Percentiles rank a stretch among this genome's conserved stretches.
These are phyloP conservation scores for Drosophila triauraria DNA, from an alignment of 1,140 invertebrate species.

Conservation along the genomic window DNA sequence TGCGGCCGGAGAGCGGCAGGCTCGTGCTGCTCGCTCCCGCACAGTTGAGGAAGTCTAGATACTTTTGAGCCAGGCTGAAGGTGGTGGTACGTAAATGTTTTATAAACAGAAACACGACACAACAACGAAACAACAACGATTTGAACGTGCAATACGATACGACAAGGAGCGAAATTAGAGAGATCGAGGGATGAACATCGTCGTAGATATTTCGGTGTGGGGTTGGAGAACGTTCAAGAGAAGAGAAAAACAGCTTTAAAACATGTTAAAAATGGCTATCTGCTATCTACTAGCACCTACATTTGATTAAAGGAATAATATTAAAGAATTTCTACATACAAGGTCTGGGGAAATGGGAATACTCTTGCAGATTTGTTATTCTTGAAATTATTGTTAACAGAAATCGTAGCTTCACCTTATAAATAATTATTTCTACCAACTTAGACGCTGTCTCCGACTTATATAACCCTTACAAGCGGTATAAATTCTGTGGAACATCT, in stretches of 20 bases:
- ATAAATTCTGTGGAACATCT: background rate
- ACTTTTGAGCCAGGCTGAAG: constrained; percentile 59
- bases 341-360: background rate
- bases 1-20: constrained; percentile 54
- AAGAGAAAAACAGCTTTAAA: constrained; percentile 66
- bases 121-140: constrained; percentile 59
- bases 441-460: background rate
- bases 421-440: too few relatives aligned
- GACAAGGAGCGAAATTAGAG: constrained; percentile 51
- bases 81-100: constrained; percentile 32
- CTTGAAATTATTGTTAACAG: too few relatives aligned
- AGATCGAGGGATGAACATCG: constrained; percentile 56
- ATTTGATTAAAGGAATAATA: background rate
- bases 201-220: constrained; percentile 53
- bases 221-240: constrained; percentile 66
- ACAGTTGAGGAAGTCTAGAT: constrained; percentile 74
- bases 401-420: too few relatives aligned
- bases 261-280: constrained; percentile 10
- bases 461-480: background rate
- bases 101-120: constrained; percentile 56
- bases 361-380: constrained; percentile 1
- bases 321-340: background rate
- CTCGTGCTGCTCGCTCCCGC: constrained; percentile 64
- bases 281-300: constrained; percentile 18
- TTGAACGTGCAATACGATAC: constrained; percentile 64